phyloP scores from a whole-genome alignment of 1,140 invertebrate species.

The Stratiolaelaps scimitus region DNA sequence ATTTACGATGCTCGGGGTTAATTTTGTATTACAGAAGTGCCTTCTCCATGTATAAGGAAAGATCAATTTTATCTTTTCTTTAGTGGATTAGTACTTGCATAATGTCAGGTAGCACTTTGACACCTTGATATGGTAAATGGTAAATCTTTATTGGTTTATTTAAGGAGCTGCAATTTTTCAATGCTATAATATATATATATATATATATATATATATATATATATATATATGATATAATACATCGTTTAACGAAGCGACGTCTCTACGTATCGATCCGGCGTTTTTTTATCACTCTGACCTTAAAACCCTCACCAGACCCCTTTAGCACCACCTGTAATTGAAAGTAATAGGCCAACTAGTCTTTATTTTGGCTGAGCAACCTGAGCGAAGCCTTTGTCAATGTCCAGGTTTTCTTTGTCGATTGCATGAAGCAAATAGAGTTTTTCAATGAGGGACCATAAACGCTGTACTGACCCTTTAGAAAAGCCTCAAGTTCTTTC shows the following conservation, averaged over 20 bases:
- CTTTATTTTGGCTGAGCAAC: conserved; percentile 1
- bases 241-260: neutral
- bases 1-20: neutral
- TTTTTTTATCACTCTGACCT: neutral
- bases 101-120: neutral
- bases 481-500: too few species aligned
- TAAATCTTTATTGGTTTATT: too few species aligned
- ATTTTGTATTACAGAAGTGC: neutral
- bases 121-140: neutral
- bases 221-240: too few species aligned
- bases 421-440: too few species aligned
- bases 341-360: neutral
- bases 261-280: neutral
- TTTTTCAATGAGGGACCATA: too few species aligned
- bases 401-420: too few species aligned
- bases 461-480: too few species aligned
- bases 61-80: neutral
- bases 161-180: too few species aligned
- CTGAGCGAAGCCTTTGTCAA: too few species aligned
- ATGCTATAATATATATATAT: too few species aligned
- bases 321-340: neutral
- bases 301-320: neutral
- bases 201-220: too few species aligned
- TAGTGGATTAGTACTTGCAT: neutral
- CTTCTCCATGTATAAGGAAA: neutral